Percentiles rank a stretch among this genome's conserved stretches.
Conservation (phyloP, 2,797 vertebrate species). For the Sebastes cheni region DNA sequence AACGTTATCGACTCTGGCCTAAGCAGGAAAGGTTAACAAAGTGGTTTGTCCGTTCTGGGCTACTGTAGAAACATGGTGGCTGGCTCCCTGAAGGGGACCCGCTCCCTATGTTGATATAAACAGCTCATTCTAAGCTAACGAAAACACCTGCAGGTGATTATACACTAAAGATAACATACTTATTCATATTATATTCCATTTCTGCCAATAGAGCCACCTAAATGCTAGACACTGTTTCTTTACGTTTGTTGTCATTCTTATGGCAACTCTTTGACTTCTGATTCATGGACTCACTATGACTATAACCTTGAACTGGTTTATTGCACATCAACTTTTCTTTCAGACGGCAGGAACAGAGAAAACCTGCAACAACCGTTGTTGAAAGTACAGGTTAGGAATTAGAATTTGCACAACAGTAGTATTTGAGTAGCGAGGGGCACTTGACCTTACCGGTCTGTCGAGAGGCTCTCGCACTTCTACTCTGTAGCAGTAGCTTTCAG, state of each 20-base stretch:
- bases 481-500: background rate
- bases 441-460: background rate
- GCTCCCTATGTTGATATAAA: too few species aligned
- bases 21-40: too few species aligned
- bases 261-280: slow-evolving; percentile 10
- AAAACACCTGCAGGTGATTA: too few species aligned
- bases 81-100: too few species aligned
- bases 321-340: slow-evolving; percentile 16
- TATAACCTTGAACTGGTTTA: slow-evolving; percentile 19
- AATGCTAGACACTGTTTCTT: too few species aligned
- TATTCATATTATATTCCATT: too few species aligned
- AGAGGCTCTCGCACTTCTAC: background rate
- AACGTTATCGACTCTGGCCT: too few species aligned
- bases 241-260: background rate
- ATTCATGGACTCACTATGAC: slow-evolving; percentile 14
- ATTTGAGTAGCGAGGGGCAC: background rate
- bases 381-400: background rate
- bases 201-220: too few species aligned
- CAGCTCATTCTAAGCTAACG: too few species aligned
- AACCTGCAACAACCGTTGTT: background rate
- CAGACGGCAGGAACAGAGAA: slow-evolving; percentile 6
- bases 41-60: too few species aligned
- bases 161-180: too few species aligned
- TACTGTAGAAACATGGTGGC: too few species aligned
- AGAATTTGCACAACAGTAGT: background rate